Base-by-base conservation (phyloP, 2,888 invertebrate species). In the Pharmacophagus antenor region DNA sequence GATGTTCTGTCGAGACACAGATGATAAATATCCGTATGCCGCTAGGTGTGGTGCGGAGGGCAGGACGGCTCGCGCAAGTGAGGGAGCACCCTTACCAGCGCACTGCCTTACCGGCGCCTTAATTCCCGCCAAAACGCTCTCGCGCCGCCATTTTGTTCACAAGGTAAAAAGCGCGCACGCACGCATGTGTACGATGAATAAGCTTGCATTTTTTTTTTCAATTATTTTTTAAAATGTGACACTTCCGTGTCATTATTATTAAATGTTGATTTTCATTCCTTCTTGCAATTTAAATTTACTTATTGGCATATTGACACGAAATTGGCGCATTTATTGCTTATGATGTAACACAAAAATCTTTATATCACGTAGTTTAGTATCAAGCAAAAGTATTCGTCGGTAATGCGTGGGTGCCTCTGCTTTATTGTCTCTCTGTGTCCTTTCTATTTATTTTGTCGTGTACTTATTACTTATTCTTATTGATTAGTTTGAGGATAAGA, bases 31-130 rank as follows among this genome's bases (percentile, higher is more conserved):
- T 84, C 78, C 74, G 74, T 88, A 76, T 90, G 90, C 89, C 92
- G 92, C 92, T 93, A 93, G 93, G 93, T 96, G 95, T 96, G 95
- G 95, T 95, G 93, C 95, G 95, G 92, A 93, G 92, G 79, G 94
- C 95, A 92, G 95, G 95, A 84, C 94, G 96, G 91, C 94, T 96
- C 92, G 94, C 95, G 92, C 95, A 96, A 91, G 93, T 95, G 92
- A 94, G 98, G 94, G 97, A 98, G 92, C 98, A 98, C 95, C 98
- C 98, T 92, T 98, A 98, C 94, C 97, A 97, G 94, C 97, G 98
- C 94, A 96, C 88, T 66, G 89, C 89, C 80, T 85, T 90, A 83
- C 97, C 92, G 92, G 95, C 95, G 95, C 95, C 95, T 93, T 90
- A 91, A 83, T 80, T 77, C 85, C 84, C 83, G 84, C 82, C 81